Evolutionary conservation across 2,888 invertebrate genomes (phyloP).

Genomic region (Agrochola lota): DNA sequence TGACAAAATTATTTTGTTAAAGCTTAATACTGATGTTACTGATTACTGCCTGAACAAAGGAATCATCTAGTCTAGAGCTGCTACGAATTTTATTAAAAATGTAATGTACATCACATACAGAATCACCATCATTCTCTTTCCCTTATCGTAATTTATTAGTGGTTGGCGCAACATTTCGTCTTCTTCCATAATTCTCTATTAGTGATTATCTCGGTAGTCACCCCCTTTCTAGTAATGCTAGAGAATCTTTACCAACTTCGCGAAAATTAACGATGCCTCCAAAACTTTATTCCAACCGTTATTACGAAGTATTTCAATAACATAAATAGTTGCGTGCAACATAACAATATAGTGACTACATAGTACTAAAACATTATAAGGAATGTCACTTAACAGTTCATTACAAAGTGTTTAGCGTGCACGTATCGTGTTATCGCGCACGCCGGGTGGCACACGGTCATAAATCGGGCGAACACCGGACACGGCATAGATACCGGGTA

Average conservation of each 20-base stretch:
- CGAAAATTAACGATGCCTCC: background rate
- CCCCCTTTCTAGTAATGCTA: background rate
- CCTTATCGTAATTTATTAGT: background rate
- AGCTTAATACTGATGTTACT: background rate
- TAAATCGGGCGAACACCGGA: conserved; percentile 61
- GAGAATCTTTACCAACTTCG: background rate
- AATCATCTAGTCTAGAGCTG: background rate
- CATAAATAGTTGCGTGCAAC: background rate
- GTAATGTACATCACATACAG: background rate
- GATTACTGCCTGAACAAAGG: no score
- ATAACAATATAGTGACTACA: background rate
- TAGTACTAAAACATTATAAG: conserved; percentile 13
- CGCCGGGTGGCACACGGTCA: conserved; percentile 42
- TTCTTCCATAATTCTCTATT: background rate
- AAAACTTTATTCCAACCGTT: background rate
- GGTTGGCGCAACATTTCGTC: background rate
- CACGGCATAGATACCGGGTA: conserved; percentile 52
- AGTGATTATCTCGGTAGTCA: background rate
- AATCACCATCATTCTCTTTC: background rate
- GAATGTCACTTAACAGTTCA: conserved; percentile 41
- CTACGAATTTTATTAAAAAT: background rate
- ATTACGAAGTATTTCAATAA: background rate
- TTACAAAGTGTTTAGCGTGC: conserved; percentile 59
- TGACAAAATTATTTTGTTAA: background rate
- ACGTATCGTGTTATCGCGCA: conserved; percentile 51